phyloP scores from a whole-genome alignment of 2,113 vertebrate species.

The Gasterosteus aculeatus region DNA sequence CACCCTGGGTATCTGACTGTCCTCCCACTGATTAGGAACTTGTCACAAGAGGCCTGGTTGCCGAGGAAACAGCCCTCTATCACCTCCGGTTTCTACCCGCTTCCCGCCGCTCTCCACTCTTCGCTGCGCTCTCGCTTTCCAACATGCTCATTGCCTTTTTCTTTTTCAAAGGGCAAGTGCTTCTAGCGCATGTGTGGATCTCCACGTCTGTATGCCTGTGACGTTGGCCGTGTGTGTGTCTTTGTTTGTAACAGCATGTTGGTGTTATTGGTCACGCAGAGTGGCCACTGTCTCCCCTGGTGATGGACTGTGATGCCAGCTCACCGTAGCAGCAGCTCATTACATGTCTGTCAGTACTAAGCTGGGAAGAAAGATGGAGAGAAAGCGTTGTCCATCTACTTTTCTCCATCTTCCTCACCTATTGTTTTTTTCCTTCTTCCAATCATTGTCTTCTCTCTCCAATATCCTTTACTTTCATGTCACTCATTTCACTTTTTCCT shows the following conservation, averaged over 20 bases:
- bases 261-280: conserved; percentile 58
- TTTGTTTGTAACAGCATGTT: conserved; percentile 36
- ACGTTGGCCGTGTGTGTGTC: conserved; percentile 15
- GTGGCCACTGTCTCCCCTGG: conserved; percentile 50
- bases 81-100: conserved; percentile 52
- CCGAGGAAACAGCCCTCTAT: conserved; percentile 72
- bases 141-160: conserved; percentile 31
- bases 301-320: conserved; percentile 58
- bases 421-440: neutral
- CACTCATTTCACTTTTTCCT: neutral
- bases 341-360: conserved; percentile 47
- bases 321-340: conserved; percentile 50
- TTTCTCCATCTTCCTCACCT: neutral
- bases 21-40: conserved; percentile 68
- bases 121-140: conserved; percentile 37
- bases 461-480: neutral
- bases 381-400: conserved; percentile 3
- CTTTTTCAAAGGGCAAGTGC: conserved; percentile 56
- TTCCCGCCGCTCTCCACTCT: conserved; percentile 56
- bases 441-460: neutral
- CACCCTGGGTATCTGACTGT: conserved; percentile 57
- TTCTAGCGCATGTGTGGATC: conserved; percentile 2
- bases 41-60: conserved; percentile 69
- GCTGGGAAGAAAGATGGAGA: conserved; percentile 21
- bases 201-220: neutral